These are phyloP conservation scores for Mamestra configurata DNA, from an alignment of 1,140 invertebrate genomes.

Conservation along the genomic window DNA sequence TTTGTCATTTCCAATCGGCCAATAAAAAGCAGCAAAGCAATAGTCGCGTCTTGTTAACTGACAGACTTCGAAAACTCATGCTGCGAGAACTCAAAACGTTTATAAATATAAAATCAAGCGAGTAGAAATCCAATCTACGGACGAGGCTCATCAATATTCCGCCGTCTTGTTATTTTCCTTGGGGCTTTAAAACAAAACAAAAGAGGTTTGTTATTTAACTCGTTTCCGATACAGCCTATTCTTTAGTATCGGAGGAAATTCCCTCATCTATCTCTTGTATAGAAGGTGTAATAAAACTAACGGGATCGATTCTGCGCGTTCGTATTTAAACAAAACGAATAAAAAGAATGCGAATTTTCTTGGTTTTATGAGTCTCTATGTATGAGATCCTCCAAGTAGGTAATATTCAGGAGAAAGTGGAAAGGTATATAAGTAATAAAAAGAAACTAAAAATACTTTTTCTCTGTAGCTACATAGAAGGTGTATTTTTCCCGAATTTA, in stretches of 20 bases:
- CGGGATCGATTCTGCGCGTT: conserved; percentile 30
- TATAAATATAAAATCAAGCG: conserved; percentile 53
- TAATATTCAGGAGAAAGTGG: conserved; percentile 38
- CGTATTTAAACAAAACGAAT: conserved; percentile 38
- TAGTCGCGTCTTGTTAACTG: conserved; percentile 39
- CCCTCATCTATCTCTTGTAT: conserved; percentile 72
- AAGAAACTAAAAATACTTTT: conserved; percentile 15
- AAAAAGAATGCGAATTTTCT: conserved; percentile 42
- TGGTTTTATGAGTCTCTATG: conserved; percentile 38
- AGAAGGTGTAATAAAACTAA: conserved; percentile 51
- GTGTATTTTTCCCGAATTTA: neutral
- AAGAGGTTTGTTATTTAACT: conserved; percentile 85
- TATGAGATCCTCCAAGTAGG: conserved; percentile 31
- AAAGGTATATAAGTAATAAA: conserved; percentile 32
- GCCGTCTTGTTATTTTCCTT: conserved; percentile 78
- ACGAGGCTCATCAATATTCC: conserved; percentile 73
- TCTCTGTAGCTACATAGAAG: neutral
- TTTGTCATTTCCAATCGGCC: conserved; percentile 47
- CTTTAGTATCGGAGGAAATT: conserved; percentile 81
- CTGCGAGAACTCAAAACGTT: conserved; percentile 47
- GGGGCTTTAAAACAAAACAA: conserved; percentile 81
- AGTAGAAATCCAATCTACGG: conserved; percentile 51
- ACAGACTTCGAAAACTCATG: conserved; percentile 41
- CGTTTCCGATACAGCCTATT: conserved; percentile 84
- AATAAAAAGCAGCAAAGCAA: conserved; percentile 37